These are phyloP conservation scores for Lydus trimaculatus DNA, from an alignment of 2,888 invertebrate species.

Conservation along the genomic window DNA sequence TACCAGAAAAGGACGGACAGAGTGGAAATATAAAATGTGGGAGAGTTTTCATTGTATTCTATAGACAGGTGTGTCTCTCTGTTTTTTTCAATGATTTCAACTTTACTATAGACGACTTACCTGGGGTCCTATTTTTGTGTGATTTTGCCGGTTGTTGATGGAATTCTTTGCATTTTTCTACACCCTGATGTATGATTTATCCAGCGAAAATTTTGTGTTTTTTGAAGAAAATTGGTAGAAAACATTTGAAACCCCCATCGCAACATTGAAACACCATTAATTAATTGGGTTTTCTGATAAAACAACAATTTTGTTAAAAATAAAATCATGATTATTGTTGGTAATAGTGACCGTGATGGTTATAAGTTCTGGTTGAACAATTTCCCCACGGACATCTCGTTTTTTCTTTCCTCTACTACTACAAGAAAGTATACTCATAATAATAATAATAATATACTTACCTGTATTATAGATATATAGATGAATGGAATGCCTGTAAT, in stretches of 20 bases:
- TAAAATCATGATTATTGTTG: neutral
- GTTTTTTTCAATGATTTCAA: neutral
- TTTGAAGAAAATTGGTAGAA: too few species aligned
- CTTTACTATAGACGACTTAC: too few species aligned
- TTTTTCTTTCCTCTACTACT: neutral
- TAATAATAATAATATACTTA: too few species aligned
- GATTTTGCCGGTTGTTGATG: conserved; percentile 18
- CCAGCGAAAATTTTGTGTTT: neutral
- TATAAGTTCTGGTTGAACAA: conserved; percentile 1
- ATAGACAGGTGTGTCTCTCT: conserved; percentile 26
- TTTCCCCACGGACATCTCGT: conserved; percentile 3
- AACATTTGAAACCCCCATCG: neutral
- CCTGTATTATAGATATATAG: conserved; percentile 7
- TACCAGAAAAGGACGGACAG: neutral
- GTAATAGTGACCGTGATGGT: neutral
- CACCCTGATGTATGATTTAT: neutral
- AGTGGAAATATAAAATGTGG: conserved; percentile 18
- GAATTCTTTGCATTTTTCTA: conserved; percentile 46
- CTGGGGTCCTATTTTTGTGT: neutral
- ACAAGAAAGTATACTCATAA: neutral
- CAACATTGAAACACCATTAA: too few species aligned
- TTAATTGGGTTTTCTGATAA: too few species aligned
- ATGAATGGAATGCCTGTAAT: conserved; percentile 50
- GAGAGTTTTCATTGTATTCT: conserved; percentile 18
- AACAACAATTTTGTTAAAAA: neutral